Base-by-base conservation (phyloP, 2,113 vertebrate genomes). In the Cyphomyrus plagiostoma region DNA sequence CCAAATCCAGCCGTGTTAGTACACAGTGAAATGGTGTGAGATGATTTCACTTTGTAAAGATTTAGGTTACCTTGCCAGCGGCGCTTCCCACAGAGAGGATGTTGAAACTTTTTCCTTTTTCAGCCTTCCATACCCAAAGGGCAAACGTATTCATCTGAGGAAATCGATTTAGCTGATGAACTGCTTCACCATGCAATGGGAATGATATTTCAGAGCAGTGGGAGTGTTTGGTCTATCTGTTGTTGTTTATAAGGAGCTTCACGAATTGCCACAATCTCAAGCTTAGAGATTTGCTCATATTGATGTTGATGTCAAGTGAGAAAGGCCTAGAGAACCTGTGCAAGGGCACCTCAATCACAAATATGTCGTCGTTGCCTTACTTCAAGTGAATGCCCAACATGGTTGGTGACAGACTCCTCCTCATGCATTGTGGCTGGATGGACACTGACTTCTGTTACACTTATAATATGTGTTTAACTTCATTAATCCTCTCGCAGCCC, bases 131-230 rank as follows among this genome's bases (percentile, higher is more conserved):
- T 7, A 10, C 50, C 39, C 13, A 0, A 39, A 48, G 46, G 74
- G 15, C 39, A 1, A 13, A 74, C 77, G 42, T 82, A 49, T 89
- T 91, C 45, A 26, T 46, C 49, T 48, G 13, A 70, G 80, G 35
- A 56, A 90, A 86, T 82, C 45, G 66, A 35, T 88, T 77, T 90
- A 30, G 53, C 19, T 56, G 83, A n/a, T 53, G 74, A 88, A 70
- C 39, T 50, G 8, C 30, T 26, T 46, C 30, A 35, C 50, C 56
- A 50, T 86, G 23, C 9, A 21, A 9, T 52, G n/a, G 48, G 70
- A 90, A 39, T 80, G 35, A 21, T 45, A 56, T 13, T 26, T 85
- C 86, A 88, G 15, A 62, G 88, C 48, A 35, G 19, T 10, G 39
- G 21, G 15, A 42, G 19, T 58, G 23, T 89, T 52, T 21, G 62